A percentile compares a stretch with the other conserved stretches of the same genome.
These are phyloP conservation scores for Thalassaphorura encarpata DNA, from an alignment of 1,140 invertebrate species.

Conservation along the genomic window DNA sequence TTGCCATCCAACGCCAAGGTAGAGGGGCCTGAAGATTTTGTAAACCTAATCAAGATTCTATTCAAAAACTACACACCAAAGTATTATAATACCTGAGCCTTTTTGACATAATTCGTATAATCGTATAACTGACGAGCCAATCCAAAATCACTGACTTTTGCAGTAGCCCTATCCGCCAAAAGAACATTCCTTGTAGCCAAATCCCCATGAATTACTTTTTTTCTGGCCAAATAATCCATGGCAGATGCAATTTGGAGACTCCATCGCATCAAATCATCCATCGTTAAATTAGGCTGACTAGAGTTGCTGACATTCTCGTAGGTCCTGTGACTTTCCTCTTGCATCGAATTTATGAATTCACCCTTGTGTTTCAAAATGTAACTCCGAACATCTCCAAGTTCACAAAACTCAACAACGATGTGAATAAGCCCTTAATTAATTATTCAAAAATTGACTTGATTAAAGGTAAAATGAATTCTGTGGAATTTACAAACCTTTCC, in stretches of 20 bases:
- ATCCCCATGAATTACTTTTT: constrained; percentile 30
- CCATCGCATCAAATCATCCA: constrained; percentile 6
- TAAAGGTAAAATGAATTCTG: no score
- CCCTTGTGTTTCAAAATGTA: not conserved
- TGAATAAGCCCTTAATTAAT: no score
- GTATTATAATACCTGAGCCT: no score
- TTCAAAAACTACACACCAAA: no score
- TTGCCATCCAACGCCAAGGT: not conserved
- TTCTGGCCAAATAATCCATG: constrained; percentile 39
- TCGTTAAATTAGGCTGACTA: no score
- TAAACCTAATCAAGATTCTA: no score
- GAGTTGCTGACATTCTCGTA: not conserved
- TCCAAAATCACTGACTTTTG: constrained; percentile 28
- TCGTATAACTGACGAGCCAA: constrained; percentile 32
- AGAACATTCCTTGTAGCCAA: constrained; percentile 26
- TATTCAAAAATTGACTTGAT: no score
- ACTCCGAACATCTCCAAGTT: not conserved
- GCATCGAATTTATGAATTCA: not conserved
- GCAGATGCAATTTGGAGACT: constrained; percentile 25
- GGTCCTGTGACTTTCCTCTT: not conserved
- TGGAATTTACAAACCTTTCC: no score
- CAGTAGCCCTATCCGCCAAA: not conserved
- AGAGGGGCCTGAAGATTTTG: not conserved
- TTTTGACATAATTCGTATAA: constrained; percentile 35
- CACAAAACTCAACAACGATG: not conserved